These are phyloP conservation scores for Actinostola sp. DNA, from an alignment of 92 coral and sea anemone species.

Conservation along the genomic window DNA sequence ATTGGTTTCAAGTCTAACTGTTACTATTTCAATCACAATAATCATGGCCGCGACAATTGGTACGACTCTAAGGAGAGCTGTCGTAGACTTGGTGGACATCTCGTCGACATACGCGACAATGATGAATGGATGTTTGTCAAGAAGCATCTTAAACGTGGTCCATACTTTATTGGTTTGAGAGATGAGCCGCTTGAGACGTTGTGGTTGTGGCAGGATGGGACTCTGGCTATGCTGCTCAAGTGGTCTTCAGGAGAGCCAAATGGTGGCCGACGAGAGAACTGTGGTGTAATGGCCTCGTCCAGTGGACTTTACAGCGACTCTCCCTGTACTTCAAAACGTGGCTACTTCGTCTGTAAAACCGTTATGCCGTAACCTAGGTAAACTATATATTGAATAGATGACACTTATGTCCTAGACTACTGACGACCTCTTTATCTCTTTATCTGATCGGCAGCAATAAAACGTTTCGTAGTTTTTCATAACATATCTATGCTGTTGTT, in stretches of 20 bases:
- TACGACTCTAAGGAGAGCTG: slow-evolving; percentile 15
- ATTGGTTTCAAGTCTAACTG: slow-evolving; percentile 21
- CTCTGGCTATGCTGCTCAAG: slow-evolving; percentile 9
- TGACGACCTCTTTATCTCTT: too few relatives aligned
- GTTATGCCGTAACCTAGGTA: background rate
- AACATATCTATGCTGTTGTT: too few relatives aligned
- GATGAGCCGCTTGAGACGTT: slow-evolving; percentile 10
- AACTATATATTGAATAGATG: too few relatives aligned
- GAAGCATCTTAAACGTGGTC: slow-evolving; percentile 13
- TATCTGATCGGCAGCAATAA: too few relatives aligned
- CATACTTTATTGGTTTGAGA: slow-evolving; percentile 28
- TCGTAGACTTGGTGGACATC: slow-evolving; percentile 16
- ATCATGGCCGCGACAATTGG: slow-evolving; percentile 15
- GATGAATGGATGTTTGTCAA: slow-evolving; percentile 33
- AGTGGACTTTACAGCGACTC: slow-evolving; percentile 14
- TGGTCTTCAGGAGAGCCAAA: slow-evolving; percentile 33
- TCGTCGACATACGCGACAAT: slow-evolving; percentile 24
- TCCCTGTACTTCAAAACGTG: slow-evolving; percentile 10
- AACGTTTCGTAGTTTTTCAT: too few relatives aligned
- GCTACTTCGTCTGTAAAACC: slow-evolving; percentile 25
- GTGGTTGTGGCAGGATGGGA: slow-evolving; percentile 35
- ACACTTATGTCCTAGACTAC: background rate
- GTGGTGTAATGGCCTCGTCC: slow-evolving; percentile 14
- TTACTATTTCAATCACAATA: slow-evolving; percentile 26
- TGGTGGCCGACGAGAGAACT: slow-evolving; percentile 24